Percentiles rank a stretch among this genome's conserved stretches.
Conservation (phyloP, 1,140 invertebrate genomes). For the Caenorhabditis inopinata region DNA sequence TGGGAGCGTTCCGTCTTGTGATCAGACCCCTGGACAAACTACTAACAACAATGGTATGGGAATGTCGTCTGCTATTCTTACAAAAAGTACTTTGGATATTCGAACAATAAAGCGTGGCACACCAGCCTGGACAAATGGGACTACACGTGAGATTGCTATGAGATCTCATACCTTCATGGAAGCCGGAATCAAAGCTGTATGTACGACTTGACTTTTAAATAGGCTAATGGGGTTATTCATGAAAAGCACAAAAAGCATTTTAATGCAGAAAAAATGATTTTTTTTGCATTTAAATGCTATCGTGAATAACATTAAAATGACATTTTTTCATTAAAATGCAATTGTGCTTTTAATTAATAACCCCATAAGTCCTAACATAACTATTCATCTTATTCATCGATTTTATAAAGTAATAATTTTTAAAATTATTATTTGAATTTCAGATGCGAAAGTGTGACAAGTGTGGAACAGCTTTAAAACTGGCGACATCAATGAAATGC, state of each 20-base stretch:
- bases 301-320: no score
- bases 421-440: background rate
- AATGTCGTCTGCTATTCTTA: background rate
- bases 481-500: conserved; percentile 33
- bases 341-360: no score
- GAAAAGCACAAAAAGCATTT: no score
- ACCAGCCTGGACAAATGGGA: conserved; percentile 4
- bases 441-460: conserved; percentile 18
- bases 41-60: background rate
- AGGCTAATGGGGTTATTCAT: no score
- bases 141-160: conserved; percentile 4
- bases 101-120: background rate
- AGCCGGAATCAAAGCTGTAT: background rate
- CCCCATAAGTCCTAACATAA: no score
- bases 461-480: background rate
- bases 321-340: no score
- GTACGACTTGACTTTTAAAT: no score
- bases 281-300: no score
- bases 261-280: no score
- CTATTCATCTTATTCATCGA: no score
- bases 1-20: background rate
- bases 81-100: conserved; percentile 3
- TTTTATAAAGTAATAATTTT: no score
- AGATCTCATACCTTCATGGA: background rate
- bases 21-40: background rate